A percentile compares a stretch with the other conserved stretches of the same genome.
Evolutionary conservation across 2,113 vertebrate genomes (phyloP).

Genomic region (Ciconia stormi): DNA sequence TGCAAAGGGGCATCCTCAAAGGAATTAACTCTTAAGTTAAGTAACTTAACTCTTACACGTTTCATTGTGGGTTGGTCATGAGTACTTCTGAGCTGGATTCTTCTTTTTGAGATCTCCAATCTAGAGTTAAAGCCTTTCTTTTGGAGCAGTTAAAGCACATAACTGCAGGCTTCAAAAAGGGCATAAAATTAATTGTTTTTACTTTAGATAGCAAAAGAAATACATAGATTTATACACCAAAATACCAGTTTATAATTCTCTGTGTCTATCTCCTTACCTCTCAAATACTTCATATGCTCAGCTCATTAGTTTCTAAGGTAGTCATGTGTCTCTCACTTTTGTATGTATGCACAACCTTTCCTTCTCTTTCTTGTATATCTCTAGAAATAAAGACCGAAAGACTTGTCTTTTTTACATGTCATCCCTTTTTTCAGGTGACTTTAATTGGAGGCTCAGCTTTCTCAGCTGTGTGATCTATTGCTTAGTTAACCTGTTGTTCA

Average conservation of each 20-base stretch:
- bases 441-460: not conserved
- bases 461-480: not conserved
- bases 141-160: not conserved
- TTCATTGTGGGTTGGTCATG: not conserved
- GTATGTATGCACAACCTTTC: not conserved
- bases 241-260: not conserved
- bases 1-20: not conserved
- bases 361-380: not conserved
- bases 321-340: not conserved
- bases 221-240: not conserved
- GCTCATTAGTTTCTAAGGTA: not conserved
- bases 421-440: not conserved
- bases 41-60: not conserved
- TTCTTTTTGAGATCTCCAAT: not conserved
- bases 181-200: not conserved
- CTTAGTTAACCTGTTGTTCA: not conserved
- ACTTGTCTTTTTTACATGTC: not conserved
- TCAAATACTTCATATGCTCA: not conserved
- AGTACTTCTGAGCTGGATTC: not conserved
- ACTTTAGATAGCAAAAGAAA: not conserved
- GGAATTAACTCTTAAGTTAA: not conserved
- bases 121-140: not conserved
- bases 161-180: not conserved
- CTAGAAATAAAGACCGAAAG: not conserved
- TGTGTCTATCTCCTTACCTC: not conserved